Conservation (phyloP, 2,797 vertebrate species). For the Sandelia bainsii region DNA sequence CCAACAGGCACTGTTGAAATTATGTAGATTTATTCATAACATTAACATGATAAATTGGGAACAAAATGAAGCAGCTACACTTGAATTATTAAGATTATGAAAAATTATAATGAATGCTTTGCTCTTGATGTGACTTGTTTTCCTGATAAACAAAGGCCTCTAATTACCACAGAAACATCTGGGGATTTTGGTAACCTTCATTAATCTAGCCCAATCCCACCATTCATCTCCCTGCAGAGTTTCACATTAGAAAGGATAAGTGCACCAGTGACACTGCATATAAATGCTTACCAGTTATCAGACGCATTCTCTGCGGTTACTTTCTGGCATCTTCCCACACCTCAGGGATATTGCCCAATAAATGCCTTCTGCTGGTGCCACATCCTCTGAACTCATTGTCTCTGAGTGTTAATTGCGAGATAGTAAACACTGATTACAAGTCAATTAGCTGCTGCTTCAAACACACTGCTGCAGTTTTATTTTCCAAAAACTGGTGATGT, state of each 20-base stretch:
- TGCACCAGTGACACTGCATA: constrained; percentile 90
- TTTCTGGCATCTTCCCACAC: constrained; percentile 66
- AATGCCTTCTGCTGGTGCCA: constrained; percentile 64
- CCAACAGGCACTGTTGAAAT: constrained; percentile 92
- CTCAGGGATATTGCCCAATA: constrained; percentile 68
- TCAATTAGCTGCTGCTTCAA: constrained; percentile 63
- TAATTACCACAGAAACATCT: constrained; percentile 99
- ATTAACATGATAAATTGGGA: constrained; percentile 99
- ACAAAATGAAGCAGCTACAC: constrained; percentile 99
- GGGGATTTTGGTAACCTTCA: constrained; percentile 99
- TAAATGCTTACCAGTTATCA: constrained; percentile 72
- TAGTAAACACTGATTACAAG: constrained; percentile 77
- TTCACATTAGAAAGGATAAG: constrained; percentile 96
- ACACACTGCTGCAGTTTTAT: constrained; percentile 21
- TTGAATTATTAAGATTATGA: constrained; percentile 99
- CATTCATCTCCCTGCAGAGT: constrained; percentile 89
- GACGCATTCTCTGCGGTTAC: constrained; percentile 59
- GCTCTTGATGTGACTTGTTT: constrained; percentile 99
- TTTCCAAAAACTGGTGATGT: constrained; percentile 45
- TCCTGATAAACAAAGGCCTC: constrained; percentile 99
- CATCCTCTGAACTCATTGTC: constrained; percentile 66
- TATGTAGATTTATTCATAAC: constrained; percentile 99
- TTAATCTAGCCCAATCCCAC: constrained; percentile 96
- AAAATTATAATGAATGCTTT: constrained; percentile 99
- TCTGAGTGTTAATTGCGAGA: constrained; percentile 75